Conservation (phyloP, 2,797 vertebrate species). For the Clamator glandarius region DNA sequence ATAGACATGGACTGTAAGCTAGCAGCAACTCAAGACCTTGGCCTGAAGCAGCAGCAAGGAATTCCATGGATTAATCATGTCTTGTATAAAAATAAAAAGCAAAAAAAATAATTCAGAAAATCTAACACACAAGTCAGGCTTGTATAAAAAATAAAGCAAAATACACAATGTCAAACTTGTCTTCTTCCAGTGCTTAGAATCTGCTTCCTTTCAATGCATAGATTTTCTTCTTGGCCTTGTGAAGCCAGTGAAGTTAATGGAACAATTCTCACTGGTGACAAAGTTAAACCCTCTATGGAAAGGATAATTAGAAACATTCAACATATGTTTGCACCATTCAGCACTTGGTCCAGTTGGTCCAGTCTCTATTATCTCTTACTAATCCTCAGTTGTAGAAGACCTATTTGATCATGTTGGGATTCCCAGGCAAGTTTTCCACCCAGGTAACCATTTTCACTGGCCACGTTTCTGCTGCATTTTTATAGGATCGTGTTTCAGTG, state of each 20-base stretch:
- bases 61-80: neutral
- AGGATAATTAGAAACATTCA: neutral
- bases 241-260: neutral
- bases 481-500: neutral
- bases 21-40: neutral
- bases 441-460: neutral
- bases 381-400: neutral
- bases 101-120: neutral
- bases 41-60: neutral
- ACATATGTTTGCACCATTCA: neutral
- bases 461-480: neutral
- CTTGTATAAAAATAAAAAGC: neutral
- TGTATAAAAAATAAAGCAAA: neutral
- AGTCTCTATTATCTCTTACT: neutral
- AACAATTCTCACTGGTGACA: neutral
- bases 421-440: neutral
- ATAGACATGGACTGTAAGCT: neutral
- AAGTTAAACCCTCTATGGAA: neutral
- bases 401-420: accelerated
- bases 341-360: neutral
- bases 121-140: neutral
- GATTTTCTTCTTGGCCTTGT: neutral
- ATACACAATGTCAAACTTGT: neutral
- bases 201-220: neutral
- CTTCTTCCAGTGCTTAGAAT: neutral